A percentile compares a stretch with the other conserved stretches of the same genome.
Conservation (phyloP, 2,797 vertebrate genomes). For the Buceros bicornis region DNA sequence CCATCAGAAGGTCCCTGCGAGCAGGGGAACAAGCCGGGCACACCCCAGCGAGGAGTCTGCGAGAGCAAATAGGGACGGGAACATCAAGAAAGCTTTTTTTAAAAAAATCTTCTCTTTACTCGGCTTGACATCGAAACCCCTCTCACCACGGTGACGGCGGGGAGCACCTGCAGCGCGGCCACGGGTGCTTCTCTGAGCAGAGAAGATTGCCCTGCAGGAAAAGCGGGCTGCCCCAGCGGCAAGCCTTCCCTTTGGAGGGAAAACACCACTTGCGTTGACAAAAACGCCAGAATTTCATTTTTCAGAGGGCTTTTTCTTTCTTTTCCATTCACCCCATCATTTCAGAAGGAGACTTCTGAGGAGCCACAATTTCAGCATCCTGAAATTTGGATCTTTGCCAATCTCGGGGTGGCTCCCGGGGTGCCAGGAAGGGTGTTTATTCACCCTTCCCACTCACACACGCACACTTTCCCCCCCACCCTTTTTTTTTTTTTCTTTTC, state of each 20-base stretch:
- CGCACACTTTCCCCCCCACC: no score
- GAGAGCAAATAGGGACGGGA: neutral
- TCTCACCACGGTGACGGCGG: neutral
- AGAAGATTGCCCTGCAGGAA: neutral
- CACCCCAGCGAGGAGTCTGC: neutral
- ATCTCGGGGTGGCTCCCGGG: neutral
- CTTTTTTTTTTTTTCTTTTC: neutral
- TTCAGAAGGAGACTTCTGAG: neutral
- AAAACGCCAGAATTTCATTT: neutral
- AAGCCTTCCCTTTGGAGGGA: neutral
- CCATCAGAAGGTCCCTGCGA: neutral
- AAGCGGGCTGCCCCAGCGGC: fast-evolving
- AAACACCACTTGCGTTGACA: neutral
- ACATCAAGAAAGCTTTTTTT: neutral
- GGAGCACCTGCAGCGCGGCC: slow-evolving; percentile 1
- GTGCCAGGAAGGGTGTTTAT: neutral
- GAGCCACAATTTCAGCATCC: neutral
- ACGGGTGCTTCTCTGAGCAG: neutral
- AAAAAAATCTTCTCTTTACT: neutral
- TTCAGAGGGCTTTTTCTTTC: neutral
- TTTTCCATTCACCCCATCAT: neutral
- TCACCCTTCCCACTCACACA: slow-evolving; percentile 35
- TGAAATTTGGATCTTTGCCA: slow-evolving; percentile 13
- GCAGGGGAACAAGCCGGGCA: neutral
- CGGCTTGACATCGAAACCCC: neutral